phyloP scores from a whole-genome alignment of 2,113 vertebrate species.

The Bucco capensis region DNA sequence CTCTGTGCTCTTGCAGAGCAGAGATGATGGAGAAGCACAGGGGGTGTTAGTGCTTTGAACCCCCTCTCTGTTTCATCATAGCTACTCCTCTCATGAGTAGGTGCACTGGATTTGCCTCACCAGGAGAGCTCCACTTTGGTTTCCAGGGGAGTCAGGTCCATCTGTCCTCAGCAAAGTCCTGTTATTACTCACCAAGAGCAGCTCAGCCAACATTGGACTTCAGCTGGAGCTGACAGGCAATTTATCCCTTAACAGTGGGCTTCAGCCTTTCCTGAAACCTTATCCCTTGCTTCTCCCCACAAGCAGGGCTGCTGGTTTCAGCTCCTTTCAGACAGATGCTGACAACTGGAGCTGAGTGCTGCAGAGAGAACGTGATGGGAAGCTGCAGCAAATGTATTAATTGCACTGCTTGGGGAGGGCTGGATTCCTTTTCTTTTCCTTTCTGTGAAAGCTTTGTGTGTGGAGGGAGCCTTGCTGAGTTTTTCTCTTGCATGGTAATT shows the following conservation, averaged over 20 bases:
- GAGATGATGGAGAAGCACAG: not conserved
- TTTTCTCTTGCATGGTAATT: not conserved
- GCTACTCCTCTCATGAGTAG: not conserved
- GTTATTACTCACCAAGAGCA: not conserved
- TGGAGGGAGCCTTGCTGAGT: not conserved
- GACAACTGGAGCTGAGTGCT: constrained; percentile 26
- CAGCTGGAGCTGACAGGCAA: not conserved
- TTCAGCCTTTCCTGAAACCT: constrained; percentile 26
- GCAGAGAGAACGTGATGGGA: not conserved
- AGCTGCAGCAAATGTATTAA: constrained; percentile 17
- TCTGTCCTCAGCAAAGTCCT: not conserved
- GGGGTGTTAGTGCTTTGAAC: not conserved
- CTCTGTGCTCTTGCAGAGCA: not conserved
- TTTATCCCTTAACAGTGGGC: constrained; percentile 6
- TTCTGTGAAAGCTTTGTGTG: not conserved
- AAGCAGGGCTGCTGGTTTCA: not conserved
- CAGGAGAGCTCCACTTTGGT: not conserved
- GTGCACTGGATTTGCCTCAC: not conserved
- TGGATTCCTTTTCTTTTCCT: not conserved
- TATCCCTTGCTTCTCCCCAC: not conserved
- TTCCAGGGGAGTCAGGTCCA: constrained; percentile 23
- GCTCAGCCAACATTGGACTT: not conserved
- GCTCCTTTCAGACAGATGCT: constrained; percentile 49
- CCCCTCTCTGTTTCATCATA: not conserved
- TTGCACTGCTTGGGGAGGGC: not conserved